Evolutionary conservation across 2,113 vertebrate species (phyloP).

Genomic region (Hemibagrus wyckioides): DNA sequence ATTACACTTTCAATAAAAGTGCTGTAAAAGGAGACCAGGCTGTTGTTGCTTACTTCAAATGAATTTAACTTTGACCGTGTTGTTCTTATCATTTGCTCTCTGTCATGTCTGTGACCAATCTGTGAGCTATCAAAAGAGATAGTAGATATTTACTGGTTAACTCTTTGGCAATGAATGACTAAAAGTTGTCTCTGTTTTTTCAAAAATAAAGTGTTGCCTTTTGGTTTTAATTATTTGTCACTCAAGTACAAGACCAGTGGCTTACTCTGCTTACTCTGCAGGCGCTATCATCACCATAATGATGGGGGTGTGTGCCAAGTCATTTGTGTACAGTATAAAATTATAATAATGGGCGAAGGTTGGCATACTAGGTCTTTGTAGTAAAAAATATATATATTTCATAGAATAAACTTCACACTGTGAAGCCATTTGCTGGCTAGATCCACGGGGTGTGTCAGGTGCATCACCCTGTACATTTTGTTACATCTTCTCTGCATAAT

Average conservation of each 20-base stretch:
- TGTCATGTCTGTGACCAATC: background rate
- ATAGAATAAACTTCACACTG: background rate
- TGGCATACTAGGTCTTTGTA: background rate
- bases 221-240: background rate
- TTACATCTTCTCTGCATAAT: too few relatives aligned
- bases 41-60: background rate
- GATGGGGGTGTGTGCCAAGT: background rate
- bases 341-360: background rate
- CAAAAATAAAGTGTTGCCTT: background rate
- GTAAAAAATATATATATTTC: background rate
- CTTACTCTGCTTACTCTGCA: background rate
- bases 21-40: background rate
- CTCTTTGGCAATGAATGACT: background rate
- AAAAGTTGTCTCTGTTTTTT: background rate
- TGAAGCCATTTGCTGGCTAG: background rate
- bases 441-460: background rate
- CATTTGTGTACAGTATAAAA: background rate
- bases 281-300: too few relatives aligned
- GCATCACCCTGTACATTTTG: too few relatives aligned
- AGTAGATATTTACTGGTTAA: background rate
- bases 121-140: background rate
- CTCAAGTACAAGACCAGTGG: background rate
- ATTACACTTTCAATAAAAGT: background rate
- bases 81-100: background rate
- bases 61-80: background rate